Evolutionary conservation across 2,113 vertebrate genomes (phyloP).

Genomic region (Embiotoca jacksoni): DNA sequence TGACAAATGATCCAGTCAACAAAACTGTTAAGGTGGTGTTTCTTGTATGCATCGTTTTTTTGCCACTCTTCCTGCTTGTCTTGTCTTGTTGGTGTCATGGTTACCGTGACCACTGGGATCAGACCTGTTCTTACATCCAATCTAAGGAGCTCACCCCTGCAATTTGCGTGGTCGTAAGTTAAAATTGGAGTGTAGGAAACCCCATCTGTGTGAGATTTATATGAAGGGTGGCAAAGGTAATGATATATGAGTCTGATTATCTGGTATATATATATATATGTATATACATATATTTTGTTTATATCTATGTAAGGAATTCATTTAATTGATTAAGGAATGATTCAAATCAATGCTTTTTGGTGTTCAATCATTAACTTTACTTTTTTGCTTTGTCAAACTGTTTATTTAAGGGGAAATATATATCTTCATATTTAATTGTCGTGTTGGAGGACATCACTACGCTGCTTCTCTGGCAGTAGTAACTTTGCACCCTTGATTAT

Average conservation of each 20-base stretch:
- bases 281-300: too few relatives aligned
- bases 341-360: background rate
- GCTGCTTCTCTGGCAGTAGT: background rate
- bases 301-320: too few relatives aligned
- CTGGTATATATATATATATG: too few relatives aligned
- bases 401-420: background rate
- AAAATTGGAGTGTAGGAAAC: slow-evolving; percentile 4
- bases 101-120: slow-evolving; percentile 3
- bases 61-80: slow-evolving; percentile 12
- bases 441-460: background rate
- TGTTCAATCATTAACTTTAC: background rate
- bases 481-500: background rate
- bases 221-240: background rate
- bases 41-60: slow-evolving; percentile 16
- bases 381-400: too few relatives aligned
- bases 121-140: background rate
- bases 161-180: slow-evolving; percentile 18
- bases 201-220: background rate
- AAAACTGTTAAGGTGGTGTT: slow-evolving; percentile 37
- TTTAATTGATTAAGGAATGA: background rate
- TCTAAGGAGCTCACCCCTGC: slow-evolving; percentile 8
- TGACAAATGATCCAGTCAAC: slow-evolving; percentile 37
- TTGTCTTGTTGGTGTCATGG: slow-evolving; percentile 31
- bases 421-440: background rate
- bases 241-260: background rate